Percentiles rank a stretch among this genome's conserved stretches.
Evolutionary conservation across 2,797 vertebrate genomes (phyloP).

Genomic region (Lepilemur septentrionalis): DNA sequence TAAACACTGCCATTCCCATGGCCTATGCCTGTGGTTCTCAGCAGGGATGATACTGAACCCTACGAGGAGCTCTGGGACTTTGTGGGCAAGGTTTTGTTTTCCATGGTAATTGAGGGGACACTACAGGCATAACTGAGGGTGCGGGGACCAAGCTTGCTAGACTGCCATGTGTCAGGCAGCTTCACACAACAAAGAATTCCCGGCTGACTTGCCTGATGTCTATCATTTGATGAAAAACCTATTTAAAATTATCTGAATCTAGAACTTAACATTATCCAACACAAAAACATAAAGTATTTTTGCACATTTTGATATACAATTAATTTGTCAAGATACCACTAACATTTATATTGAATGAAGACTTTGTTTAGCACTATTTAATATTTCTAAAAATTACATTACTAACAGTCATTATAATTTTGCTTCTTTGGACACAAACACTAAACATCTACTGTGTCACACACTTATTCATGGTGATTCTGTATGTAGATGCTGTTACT

Average conservation of each 20-base stretch:
- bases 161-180: accelerated
- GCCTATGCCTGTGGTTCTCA: not conserved
- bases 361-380: not conserved
- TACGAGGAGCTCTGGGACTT: not conserved
- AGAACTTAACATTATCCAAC: not conserved
- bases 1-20: not conserved
- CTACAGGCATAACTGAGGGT: accelerated
- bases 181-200: not conserved
- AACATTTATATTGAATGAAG: not conserved
- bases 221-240: not conserved
- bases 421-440: not conserved
- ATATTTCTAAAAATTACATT: not conserved
- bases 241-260: not conserved
- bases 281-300: not conserved
- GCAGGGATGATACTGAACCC: not conserved
- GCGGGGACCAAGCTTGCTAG: not conserved
- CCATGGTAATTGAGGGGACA: not conserved
- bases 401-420: not conserved
- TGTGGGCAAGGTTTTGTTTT: not conserved
- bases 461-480: not conserved
- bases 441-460: not conserved
- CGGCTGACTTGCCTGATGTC: not conserved
- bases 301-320: not conserved
- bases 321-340: not conserved
- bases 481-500: not conserved